Evolutionary conservation across 2,888 invertebrate genomes (phyloP).

Genomic region (Xestoiulus laeticollis): DNA sequence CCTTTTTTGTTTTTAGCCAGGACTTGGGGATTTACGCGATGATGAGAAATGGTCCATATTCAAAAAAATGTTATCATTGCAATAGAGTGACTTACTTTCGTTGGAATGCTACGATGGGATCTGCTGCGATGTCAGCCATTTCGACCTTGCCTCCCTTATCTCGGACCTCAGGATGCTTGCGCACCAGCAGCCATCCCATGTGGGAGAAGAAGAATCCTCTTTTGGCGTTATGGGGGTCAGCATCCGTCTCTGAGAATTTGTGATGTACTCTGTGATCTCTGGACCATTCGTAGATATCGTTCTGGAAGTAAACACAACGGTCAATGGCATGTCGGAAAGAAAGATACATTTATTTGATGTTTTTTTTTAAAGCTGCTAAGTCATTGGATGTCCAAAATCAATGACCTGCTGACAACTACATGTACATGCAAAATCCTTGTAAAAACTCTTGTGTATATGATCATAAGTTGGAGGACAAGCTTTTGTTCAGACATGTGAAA

Average conservation of each 20-base stretch:
- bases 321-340: not conserved
- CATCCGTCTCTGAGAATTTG: slow-evolving; percentile 92
- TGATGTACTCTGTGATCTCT: slow-evolving; percentile 86
- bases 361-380: too few species aligned
- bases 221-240: slow-evolving; percentile 91
- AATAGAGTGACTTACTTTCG: slow-evolving; percentile 73
- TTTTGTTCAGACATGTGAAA: too few species aligned
- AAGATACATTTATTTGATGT: too few species aligned
- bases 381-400: too few species aligned
- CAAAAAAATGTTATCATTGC: too few species aligned
- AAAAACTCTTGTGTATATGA: too few species aligned
- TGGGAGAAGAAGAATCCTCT: slow-evolving; percentile 97
- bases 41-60: not conserved
- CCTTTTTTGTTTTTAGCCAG: too few species aligned
- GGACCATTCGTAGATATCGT: slow-evolving; percentile 88
- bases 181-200: slow-evolving; percentile 90
- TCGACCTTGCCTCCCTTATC: slow-evolving; percentile 86
- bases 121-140: slow-evolving; percentile 80
- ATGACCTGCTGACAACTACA: not conserved
- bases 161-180: slow-evolving; percentile 90
- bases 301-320: slow-evolving; percentile 66
- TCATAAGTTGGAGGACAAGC: too few species aligned
- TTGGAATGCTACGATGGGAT: slow-evolving; percentile 87
- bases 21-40: not conserved
- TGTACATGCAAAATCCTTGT: not conserved